Conservation (phyloP, 2,888 invertebrate genomes). For the Athalia cordata region DNA sequence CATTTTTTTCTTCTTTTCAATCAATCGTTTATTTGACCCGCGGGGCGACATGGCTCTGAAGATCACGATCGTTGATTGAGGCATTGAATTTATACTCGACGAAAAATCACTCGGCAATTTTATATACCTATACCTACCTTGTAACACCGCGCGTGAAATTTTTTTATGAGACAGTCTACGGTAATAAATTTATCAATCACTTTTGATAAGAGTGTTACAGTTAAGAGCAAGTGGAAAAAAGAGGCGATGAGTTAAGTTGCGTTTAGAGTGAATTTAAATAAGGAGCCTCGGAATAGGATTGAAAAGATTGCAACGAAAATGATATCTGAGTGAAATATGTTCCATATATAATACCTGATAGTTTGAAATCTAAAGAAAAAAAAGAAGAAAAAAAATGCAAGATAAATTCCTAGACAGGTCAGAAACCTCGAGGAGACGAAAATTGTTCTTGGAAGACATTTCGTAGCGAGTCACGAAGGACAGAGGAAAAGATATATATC, state of each 20-base stretch:
- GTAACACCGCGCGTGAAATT: neutral
- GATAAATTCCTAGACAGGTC: constrained; percentile 39
- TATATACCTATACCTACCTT: neutral
- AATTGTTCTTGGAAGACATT: constrained; percentile 22
- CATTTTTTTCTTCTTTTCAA: neutral
- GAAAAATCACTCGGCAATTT: neutral
- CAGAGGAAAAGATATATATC: constrained; percentile 14
- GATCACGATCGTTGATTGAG: neutral
- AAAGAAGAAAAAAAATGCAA: neutral
- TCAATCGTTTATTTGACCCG: too few species aligned
- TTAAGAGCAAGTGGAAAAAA: too few species aligned
- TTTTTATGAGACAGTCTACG: neutral
- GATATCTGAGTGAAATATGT: neutral
- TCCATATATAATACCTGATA: neutral
- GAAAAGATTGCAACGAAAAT: neutral
- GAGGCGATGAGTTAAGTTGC: too few species aligned
- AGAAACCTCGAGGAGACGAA: constrained; percentile 29
- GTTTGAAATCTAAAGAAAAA: neutral
- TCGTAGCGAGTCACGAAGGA: constrained; percentile 33
- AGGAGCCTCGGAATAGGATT: too few species aligned
- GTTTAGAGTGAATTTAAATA: too few species aligned
- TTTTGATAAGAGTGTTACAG: too few species aligned
- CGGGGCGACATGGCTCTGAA: neutral
- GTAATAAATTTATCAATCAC: too few species aligned
- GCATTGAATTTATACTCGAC: neutral